Conservation (phyloP, 2,113 vertebrate species). For the Formicarius rufipectus region DNA sequence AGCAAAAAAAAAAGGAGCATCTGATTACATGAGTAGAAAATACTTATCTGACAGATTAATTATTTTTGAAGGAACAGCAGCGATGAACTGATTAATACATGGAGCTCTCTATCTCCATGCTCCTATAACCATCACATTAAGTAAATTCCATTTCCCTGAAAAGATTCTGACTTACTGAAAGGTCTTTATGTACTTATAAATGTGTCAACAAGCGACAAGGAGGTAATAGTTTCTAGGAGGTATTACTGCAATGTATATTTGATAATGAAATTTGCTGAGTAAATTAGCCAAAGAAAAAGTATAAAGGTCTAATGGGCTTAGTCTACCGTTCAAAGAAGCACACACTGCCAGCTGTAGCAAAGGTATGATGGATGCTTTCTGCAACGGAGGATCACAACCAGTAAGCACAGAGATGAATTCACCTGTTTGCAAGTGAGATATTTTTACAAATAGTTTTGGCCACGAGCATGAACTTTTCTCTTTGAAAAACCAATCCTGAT, state of each 20-base stretch:
- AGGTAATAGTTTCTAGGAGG: constrained; percentile 4
- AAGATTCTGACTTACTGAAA: constrained; percentile 40
- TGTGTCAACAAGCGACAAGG: constrained; percentile 20
- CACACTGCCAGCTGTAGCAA: background rate
- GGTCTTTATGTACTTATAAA: constrained; percentile 31
- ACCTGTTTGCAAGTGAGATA: background rate
- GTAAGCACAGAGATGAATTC: background rate
- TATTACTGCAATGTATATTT: constrained; percentile 5
- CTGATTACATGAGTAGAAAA: constrained; percentile 10
- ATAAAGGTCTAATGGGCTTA: background rate
- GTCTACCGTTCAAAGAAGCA: background rate
- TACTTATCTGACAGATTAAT: constrained; percentile 51
- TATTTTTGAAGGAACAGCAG: constrained; percentile 40
- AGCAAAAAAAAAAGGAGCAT: background rate
- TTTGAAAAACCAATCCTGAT: background rate
- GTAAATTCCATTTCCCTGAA: constrained; percentile 45
- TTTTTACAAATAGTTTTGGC: background rate
- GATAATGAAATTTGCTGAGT: constrained; percentile 36
- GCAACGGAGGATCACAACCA: background rate
- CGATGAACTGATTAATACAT: constrained; percentile 42
- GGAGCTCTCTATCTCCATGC: background rate
- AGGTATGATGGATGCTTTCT: background rate
- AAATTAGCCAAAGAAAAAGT: constrained; percentile 36
- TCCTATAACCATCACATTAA: constrained; percentile 51
- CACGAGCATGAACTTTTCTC: background rate